A percentile compares a stretch with the other conserved stretches of the same genome.
Evolutionary conservation across 2,113 vertebrate genomes (phyloP).

Genomic region (Ginglymostoma cirratum): DNA sequence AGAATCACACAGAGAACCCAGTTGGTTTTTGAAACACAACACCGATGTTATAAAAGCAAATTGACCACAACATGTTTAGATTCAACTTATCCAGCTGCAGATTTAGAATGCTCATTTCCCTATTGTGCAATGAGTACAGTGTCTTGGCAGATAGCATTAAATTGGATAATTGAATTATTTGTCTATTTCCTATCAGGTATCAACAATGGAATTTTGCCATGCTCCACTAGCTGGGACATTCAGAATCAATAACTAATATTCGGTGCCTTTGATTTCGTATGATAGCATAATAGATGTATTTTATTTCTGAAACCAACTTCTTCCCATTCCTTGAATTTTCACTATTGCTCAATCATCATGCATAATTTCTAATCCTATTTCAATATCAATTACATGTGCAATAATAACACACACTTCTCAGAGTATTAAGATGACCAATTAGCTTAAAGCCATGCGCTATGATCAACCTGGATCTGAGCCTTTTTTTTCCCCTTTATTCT

Average conservation of each 20-base stretch:
- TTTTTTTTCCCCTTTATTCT: background rate
- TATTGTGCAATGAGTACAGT: background rate
- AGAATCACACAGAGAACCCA: background rate
- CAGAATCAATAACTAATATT: background rate
- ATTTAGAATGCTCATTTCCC: background rate
- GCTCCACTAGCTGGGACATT: background rate
- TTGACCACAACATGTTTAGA: background rate
- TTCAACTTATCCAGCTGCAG: background rate
- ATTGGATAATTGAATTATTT: background rate
- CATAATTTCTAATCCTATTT: background rate
- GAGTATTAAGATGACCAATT: background rate
- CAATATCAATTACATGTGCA: background rate
- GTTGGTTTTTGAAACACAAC: background rate
- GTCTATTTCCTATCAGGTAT: background rate
- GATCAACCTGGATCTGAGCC: background rate
- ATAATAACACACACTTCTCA: background rate
- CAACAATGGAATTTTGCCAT: background rate
- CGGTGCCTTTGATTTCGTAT: background rate
- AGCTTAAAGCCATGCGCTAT: background rate
- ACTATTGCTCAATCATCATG: background rate
- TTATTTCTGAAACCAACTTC: background rate
- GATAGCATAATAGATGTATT: background rate
- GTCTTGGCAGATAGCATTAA: background rate
- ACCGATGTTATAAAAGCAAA: background rate
- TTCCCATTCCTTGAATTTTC: no score